Conservation (phyloP, 2,888 invertebrate genomes). For the Nineta flava region DNA sequence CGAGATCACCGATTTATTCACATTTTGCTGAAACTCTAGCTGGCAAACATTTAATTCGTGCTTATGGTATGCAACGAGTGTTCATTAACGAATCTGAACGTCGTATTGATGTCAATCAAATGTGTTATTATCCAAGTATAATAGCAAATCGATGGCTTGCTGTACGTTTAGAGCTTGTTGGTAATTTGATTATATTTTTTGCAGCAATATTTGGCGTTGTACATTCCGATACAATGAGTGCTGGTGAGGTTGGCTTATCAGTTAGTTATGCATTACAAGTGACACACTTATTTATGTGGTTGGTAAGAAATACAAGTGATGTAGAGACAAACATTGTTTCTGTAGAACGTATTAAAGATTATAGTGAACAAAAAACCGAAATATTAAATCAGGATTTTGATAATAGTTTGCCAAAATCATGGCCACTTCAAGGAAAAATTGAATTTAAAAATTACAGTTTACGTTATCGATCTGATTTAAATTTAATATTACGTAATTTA, state of each 20-base stretch:
- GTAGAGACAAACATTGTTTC: conserved; percentile 96
- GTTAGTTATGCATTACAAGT: conserved; percentile 78
- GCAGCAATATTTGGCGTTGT: conserved; percentile 86
- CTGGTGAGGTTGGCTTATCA: conserved; percentile 78
- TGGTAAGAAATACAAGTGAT: conserved; percentile 29
- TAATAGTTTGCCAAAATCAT: conserved; percentile 21
- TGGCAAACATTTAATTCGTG: conserved; percentile 71
- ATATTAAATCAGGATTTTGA: no score
- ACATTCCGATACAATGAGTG: conserved; percentile 46
- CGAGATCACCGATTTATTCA: conserved; percentile 90
- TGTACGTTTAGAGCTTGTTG: conserved; percentile 88
- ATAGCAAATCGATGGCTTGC: conserved; percentile 94
- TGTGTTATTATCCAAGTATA: conserved; percentile 82
- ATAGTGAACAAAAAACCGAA: conserved; percentile 23
- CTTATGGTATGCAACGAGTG: conserved; percentile 62
- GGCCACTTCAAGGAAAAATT: conserved; percentile 73
- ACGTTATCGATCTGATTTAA: conserved; percentile 71
- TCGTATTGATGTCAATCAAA: conserved; percentile 84
- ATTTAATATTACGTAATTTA: conserved; percentile 69
- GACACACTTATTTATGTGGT: conserved; percentile 6
- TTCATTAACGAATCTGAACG: conserved; percentile 80
- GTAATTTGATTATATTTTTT: conserved; percentile 89
- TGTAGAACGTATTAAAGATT: conserved; percentile 93
- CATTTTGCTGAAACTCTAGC: conserved; percentile 92
- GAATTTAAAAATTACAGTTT: conserved; percentile 69